These are phyloP conservation scores for Aethes cnicana DNA, from an alignment of 2,888 invertebrate species.

Conservation along the genomic window DNA sequence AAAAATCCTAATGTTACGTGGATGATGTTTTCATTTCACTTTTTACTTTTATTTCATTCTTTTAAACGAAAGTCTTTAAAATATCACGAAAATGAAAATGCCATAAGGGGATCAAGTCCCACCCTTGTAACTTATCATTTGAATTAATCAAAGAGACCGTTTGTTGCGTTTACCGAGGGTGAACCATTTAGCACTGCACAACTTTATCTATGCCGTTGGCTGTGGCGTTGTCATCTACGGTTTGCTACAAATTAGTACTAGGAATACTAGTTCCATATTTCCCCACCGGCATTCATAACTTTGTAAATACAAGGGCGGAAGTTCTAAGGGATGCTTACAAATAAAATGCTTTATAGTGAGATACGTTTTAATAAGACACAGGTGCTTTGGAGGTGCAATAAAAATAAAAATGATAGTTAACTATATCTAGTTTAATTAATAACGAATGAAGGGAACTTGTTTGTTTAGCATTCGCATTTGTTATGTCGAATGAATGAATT, in stretches of 20 bases:
- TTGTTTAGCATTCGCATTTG: slow-evolving; percentile 15
- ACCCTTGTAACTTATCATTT: slow-evolving; percentile 43
- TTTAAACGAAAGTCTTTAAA: background rate
- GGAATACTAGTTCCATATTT: slow-evolving; percentile 27
- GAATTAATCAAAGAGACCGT: slow-evolving; percentile 56
- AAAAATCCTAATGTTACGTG: too few species aligned
- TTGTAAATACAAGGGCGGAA: slow-evolving; percentile 40
- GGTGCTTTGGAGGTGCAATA: slow-evolving; percentile 21
- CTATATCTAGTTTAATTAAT: slow-evolving; percentile 24
- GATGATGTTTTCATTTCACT: too few species aligned
- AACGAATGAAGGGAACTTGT: slow-evolving; percentile 18
- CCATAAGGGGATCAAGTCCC: slow-evolving; percentile 2
- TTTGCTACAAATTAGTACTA: background rate
- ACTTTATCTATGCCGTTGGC: background rate
- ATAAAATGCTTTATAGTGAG: slow-evolving; percentile 44
- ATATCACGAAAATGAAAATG: background rate
- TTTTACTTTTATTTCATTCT: too few species aligned
- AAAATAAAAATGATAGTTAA: slow-evolving; percentile 28
- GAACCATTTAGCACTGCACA: slow-evolving; percentile 8
- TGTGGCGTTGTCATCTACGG: background rate
- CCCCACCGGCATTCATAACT: slow-evolving; percentile 10
- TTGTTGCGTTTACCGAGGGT: slow-evolving; percentile 38
- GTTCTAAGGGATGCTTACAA: slow-evolving; percentile 40
- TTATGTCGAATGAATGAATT: background rate
- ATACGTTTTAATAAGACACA: slow-evolving; percentile 30